Conservation (phyloP, 2,888 invertebrate species). For the Baccha elongata region DNA sequence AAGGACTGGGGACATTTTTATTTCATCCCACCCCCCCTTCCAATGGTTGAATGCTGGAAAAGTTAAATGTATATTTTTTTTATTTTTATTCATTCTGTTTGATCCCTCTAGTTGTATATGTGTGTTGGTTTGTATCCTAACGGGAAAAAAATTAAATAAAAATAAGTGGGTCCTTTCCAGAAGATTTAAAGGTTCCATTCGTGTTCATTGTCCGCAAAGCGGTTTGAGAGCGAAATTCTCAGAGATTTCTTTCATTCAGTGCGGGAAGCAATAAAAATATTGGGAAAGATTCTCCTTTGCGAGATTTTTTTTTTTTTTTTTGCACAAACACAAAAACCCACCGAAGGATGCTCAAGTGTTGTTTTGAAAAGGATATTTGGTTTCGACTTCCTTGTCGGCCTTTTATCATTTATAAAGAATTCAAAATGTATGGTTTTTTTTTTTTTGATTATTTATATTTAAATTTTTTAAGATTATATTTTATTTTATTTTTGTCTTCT, state of each 20-base stretch:
- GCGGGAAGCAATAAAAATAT: constrained; percentile 64
- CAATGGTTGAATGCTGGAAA: constrained; percentile 37
- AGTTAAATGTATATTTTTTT: constrained; percentile 45
- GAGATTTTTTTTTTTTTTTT: constrained; percentile 7
- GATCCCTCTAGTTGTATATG: constrained; percentile 5
- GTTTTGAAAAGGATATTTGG: constrained; percentile 43
- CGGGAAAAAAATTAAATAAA: constrained; percentile 4
- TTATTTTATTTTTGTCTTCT: constrained; percentile 41
- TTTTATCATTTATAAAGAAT: constrained; percentile 30
- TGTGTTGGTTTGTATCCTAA: background rate
- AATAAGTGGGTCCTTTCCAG: constrained; percentile 49
- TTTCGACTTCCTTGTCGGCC: constrained; percentile 22
- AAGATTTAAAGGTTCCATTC: constrained; percentile 55
- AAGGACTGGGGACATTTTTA: constrained; percentile 53
- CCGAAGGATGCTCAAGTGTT: constrained; percentile 38
- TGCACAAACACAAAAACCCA: background rate
- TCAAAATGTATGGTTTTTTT: constrained; percentile 57
- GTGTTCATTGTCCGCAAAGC: constrained; percentile 47
- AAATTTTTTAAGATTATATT: constrained; percentile 62
- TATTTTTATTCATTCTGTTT: constrained; percentile 10
- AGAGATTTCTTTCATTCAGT: constrained; percentile 41
- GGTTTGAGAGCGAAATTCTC: constrained; percentile 23
- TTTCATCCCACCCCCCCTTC: background rate
- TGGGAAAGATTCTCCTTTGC: constrained; percentile 40
- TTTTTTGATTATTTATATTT: constrained; percentile 67